A percentile compares a stretch with the other conserved stretches of the same genome.
These are phyloP conservation scores for Halcyon leucocephala DNA, from an alignment of 2,797 vertebrate species.

Conservation along the genomic window DNA sequence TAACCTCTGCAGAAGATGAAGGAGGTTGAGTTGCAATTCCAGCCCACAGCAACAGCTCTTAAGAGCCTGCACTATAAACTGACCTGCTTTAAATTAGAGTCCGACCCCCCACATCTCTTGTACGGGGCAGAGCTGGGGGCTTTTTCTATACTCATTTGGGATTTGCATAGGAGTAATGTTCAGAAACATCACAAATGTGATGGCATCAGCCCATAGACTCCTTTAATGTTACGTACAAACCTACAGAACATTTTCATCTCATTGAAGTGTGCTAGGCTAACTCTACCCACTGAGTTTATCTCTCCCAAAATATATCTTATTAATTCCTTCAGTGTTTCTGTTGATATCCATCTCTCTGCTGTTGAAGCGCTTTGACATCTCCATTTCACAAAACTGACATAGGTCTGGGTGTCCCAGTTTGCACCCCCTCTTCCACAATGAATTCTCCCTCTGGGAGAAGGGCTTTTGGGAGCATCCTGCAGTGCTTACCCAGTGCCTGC, in stretches of 20 bases:
- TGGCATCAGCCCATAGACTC: neutral
- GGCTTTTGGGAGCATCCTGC: neutral
- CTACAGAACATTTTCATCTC: neutral
- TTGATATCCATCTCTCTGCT: neutral
- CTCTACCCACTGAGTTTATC: neutral
- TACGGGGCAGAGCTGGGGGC: neutral
- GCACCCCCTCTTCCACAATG: neutral
- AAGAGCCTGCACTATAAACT: neutral
- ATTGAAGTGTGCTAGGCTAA: neutral
- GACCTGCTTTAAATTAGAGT: neutral
- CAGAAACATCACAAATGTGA: neutral
- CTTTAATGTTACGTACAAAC: neutral
- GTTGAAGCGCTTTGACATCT: neutral
- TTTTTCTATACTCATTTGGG: neutral
- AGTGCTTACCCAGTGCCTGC: neutral
- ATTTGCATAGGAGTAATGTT: neutral
- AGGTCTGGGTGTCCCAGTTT: neutral
- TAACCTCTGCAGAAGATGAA: slow-evolving; percentile 14
- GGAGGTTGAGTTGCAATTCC: neutral
- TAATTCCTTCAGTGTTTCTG: neutral
- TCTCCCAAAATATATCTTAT: neutral
- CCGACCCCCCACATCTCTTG: neutral
- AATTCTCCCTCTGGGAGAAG: neutral
- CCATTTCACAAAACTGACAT: neutral
- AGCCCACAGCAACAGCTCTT: slow-evolving; percentile 1